A percentile compares a stretch with the other conserved stretches of the same genome.
Conservation (phyloP, 2,888 invertebrate genomes). For the Priocnemis perturbator region DNA sequence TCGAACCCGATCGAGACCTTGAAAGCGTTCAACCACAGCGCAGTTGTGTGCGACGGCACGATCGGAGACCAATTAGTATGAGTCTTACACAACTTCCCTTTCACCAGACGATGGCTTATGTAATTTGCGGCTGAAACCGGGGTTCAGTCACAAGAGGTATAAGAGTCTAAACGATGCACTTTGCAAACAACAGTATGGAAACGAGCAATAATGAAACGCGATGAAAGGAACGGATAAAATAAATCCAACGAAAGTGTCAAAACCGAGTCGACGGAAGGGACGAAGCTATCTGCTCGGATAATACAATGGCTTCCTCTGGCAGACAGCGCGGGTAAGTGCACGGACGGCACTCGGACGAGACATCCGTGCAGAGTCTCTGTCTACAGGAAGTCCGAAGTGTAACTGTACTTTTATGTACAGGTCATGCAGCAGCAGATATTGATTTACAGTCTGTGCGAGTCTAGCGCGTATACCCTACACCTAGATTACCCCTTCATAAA, state of each 20-base stretch:
- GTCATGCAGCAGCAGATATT: not conserved
- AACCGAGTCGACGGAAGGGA: too few relatives aligned
- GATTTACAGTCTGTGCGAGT: constrained; percentile 1
- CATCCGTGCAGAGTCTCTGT: not conserved
- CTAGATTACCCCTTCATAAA: too few relatives aligned
- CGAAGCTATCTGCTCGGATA: too few relatives aligned
- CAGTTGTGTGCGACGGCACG: not conserved
- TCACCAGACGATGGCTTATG: constrained; percentile 12
- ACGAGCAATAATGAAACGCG: too few relatives aligned
- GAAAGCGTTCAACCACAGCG: not conserved
- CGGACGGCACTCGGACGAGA: too few relatives aligned
- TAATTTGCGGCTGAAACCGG: not conserved
- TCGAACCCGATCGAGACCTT: not conserved
- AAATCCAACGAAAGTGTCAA: too few relatives aligned
- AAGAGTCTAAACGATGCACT: too few relatives aligned
- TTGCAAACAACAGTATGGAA: too few relatives aligned
- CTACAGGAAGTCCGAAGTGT: not conserved
- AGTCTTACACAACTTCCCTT: constrained; percentile 25
- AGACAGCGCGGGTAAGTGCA: too few relatives aligned
- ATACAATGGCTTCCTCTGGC: too few relatives aligned
- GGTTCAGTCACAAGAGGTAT: not conserved
- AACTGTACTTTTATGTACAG: constrained; percentile 9
- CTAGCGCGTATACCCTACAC: too few relatives aligned
- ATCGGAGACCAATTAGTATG: constrained; percentile 12
- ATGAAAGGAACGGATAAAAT: too few relatives aligned